Conservation (phyloP, 2,888 invertebrate species). For the Sinotaia quadrata region DNA sequence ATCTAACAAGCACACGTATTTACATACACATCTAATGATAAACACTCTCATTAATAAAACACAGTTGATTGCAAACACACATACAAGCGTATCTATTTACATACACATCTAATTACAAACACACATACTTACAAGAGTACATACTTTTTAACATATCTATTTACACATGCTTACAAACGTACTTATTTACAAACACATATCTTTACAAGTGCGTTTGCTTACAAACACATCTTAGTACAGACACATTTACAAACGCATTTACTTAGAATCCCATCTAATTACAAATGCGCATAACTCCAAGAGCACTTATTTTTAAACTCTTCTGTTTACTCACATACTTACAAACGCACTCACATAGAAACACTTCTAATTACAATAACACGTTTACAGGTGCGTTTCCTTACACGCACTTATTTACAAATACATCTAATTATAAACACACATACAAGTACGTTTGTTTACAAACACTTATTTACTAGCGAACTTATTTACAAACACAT, state of each 20-base stretch:
- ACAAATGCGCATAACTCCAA: background rate
- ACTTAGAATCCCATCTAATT: background rate
- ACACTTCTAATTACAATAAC: too few relatives aligned
- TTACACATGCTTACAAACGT: background rate
- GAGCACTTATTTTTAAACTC: too few relatives aligned
- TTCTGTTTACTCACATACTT: background rate
- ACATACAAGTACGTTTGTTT: too few relatives aligned
- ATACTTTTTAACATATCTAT: background rate
- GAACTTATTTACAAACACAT: too few relatives aligned
- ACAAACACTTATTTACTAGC: too few relatives aligned
- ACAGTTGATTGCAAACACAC: too few relatives aligned
- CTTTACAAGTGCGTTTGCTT: background rate
- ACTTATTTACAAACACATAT: slow-evolving; percentile 2
- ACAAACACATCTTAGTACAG: background rate
- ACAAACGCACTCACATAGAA: background rate
- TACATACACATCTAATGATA: too few relatives aligned
- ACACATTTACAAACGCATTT: slow-evolving; percentile 4
- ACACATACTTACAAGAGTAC: background rate
- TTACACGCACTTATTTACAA: too few relatives aligned
- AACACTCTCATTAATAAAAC: too few relatives aligned
- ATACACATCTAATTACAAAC: background rate
- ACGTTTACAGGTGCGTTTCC: too few relatives aligned
- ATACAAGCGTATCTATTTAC: background rate
- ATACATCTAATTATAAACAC: too few relatives aligned
- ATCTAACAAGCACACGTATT: too few relatives aligned